phyloP scores from a whole-genome alignment of 2,888 invertebrate species.

The Oscheius sp. region DNA sequence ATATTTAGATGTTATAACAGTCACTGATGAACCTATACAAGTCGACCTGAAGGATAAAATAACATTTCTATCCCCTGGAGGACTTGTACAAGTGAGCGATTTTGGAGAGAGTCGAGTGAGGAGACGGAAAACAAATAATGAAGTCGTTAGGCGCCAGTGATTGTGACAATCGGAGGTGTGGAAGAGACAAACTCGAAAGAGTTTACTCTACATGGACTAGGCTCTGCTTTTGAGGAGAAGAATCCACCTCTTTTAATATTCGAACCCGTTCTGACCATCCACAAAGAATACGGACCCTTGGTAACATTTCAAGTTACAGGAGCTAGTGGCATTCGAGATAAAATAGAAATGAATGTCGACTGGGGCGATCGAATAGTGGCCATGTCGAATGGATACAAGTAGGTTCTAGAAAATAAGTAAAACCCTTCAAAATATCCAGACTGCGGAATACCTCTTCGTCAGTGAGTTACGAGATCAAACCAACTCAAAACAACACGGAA shows the following conservation, averaged over 20 bases:
- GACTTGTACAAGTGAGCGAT: background rate
- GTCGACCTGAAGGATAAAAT: background rate
- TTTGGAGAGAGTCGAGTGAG: slow-evolving; percentile 3
- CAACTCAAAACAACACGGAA: background rate
- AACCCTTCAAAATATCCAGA: background rate
- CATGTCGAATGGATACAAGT: slow-evolving; percentile 47
- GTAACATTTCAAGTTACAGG: background rate
- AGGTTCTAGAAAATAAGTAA: background rate
- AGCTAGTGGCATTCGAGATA: background rate
- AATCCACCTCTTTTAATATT: slow-evolving; percentile 27
- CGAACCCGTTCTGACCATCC: slow-evolving; percentile 47
- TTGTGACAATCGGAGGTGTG: slow-evolving; percentile 43
- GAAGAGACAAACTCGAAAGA: slow-evolving; percentile 31
- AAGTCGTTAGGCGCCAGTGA: slow-evolving; percentile 23
- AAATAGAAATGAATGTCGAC: slow-evolving; percentile 33
- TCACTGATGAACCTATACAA: background rate
- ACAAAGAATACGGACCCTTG: slow-evolving; percentile 22
- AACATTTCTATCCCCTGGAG: slow-evolving; percentile 13
- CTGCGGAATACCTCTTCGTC: background rate
- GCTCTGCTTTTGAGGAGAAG: background rate
- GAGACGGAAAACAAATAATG: background rate
- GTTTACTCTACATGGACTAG: background rate
- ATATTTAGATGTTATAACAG: background rate
- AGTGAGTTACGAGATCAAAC: background rate
- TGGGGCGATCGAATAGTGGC: slow-evolving; percentile 45